Conservation (phyloP, 2,888 invertebrate genomes). For the Aspidiotus rigidus region DNA sequence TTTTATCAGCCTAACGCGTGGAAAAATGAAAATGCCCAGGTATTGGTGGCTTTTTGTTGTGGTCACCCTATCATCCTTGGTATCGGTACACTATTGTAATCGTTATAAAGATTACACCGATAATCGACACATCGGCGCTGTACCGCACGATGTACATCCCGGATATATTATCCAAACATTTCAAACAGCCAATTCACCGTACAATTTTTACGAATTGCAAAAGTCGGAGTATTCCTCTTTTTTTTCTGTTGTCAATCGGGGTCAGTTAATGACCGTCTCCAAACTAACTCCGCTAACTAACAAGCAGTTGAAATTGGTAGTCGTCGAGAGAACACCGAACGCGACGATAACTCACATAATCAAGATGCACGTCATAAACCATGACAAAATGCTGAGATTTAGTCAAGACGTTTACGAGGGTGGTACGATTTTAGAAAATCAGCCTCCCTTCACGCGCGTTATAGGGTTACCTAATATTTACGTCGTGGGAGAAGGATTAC, state of each 20-base stretch:
- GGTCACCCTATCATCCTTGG: constrained; percentile 5
- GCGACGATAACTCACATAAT: constrained; percentile 69
- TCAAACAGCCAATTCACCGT: constrained; percentile 41
- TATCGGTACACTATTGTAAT: constrained; percentile 15
- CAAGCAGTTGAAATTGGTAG: constrained; percentile 67
- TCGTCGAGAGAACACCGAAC: constrained; percentile 72
- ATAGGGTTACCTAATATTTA: constrained; percentile 61
- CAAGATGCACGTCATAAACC: constrained; percentile 72
- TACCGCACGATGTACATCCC: constrained; percentile 82
- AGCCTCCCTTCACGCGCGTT: constrained; percentile 60
- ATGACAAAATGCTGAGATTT: constrained; percentile 71
- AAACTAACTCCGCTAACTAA: constrained; percentile 73
- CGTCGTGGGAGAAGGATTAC: constrained; percentile 47
- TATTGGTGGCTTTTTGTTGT: constrained; percentile 9
- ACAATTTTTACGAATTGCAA: constrained; percentile 52
- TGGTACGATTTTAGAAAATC: constrained; percentile 63
- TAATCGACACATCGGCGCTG: constrained; percentile 47
- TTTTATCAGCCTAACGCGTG: too few species aligned
- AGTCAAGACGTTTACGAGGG: constrained; percentile 56
- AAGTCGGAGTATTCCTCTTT: constrained; percentile 74
- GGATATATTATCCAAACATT: constrained; percentile 80
- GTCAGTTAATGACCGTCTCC: constrained; percentile 82
- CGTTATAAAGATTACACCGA: constrained; percentile 28
- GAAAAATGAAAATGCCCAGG: too few species aligned
- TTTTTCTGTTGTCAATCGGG: constrained; percentile 78